A percentile compares a stretch with the other conserved stretches of the same genome.
Evolutionary conservation across 2,113 vertebrate genomes (phyloP).

Genomic region (Macquaria australasica): DNA sequence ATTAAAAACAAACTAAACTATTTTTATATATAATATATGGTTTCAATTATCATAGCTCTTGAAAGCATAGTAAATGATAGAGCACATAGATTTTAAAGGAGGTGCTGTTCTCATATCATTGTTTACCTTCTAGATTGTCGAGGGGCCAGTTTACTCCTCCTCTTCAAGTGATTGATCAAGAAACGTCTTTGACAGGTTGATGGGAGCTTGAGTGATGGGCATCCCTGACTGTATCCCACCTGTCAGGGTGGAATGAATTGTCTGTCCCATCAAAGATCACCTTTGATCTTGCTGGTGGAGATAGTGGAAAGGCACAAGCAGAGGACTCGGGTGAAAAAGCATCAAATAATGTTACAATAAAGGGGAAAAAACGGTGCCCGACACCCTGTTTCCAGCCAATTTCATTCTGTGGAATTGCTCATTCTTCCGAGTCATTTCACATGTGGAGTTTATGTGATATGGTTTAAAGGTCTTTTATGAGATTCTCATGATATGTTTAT

Average conservation of each 20-base stretch:
- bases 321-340: conserved; percentile 43
- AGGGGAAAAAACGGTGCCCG: conserved; percentile 8
- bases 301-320: conserved; percentile 61
- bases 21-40: background rate
- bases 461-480: conserved; percentile 51
- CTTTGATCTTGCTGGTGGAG: conserved; percentile 76
- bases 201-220: conserved; percentile 78
- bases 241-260: conserved; percentile 81
- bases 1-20: background rate
- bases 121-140: conserved; percentile 67
- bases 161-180: conserved; percentile 79
- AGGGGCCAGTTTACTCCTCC: conserved; percentile 58
- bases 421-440: conserved; percentile 59
- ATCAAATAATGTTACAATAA: conserved; percentile 49
- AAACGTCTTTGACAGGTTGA: conserved; percentile 80
- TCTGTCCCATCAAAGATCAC: conserved; percentile 80
- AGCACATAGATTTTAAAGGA: conserved; percentile 10
- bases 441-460: conserved; percentile 52
- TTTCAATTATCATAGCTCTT: conserved; percentile 7
- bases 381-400: conserved; percentile 46
- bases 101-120: conserved; percentile 40
- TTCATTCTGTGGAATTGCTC: conserved; percentile 44
- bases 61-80: background rate
- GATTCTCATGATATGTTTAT: conserved; percentile 52
- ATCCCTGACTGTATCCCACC: conserved; percentile 75